These are phyloP conservation scores for Gephyroberyx darwinii DNA, from an alignment of 2,797 vertebrate genomes.

Conservation along the genomic window DNA sequence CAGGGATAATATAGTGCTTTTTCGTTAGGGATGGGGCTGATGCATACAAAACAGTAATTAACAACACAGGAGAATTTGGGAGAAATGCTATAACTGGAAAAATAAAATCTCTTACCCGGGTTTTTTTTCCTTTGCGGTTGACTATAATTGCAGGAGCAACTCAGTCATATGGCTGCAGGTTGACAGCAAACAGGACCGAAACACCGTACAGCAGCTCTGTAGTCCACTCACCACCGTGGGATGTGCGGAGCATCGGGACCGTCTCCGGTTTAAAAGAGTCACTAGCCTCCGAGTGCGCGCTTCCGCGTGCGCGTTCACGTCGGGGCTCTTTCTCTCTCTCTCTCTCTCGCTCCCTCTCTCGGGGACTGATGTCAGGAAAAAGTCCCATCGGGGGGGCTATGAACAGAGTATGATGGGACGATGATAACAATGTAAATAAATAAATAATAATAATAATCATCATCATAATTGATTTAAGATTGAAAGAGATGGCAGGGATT, in stretches of 20 bases:
- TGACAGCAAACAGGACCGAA: slow-evolving; percentile 32
- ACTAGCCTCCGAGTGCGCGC: slow-evolving; percentile 62
- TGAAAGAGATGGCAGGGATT: too few species aligned
- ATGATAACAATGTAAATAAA: too few species aligned
- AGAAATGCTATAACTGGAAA: not conserved
- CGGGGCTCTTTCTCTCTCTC: not conserved
- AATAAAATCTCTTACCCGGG: slow-evolving; percentile 54
- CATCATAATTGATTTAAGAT: too few species aligned
- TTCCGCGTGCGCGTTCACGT: slow-evolving; percentile 65
- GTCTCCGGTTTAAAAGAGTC: slow-evolving; percentile 60
- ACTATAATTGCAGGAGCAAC: slow-evolving; percentile 26
- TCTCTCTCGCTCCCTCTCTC: not conserved
- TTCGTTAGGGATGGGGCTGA: not conserved
- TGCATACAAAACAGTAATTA: not conserved
- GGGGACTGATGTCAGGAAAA: not conserved
- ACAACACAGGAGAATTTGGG: not conserved
- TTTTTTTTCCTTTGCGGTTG: slow-evolving; percentile 33
- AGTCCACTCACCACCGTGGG: slow-evolving; percentile 47
- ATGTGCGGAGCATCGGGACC: slow-evolving; percentile 61
- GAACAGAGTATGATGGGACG: too few species aligned
- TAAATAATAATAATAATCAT: too few species aligned
- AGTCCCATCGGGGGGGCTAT: slow-evolving; percentile 24
- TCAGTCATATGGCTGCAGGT: slow-evolving; percentile 49
- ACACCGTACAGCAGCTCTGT: slow-evolving; percentile 38
- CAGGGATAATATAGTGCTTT: not conserved